phyloP scores from a whole-genome alignment of 2,888 invertebrate species.

The Mayetiola destructor region DNA sequence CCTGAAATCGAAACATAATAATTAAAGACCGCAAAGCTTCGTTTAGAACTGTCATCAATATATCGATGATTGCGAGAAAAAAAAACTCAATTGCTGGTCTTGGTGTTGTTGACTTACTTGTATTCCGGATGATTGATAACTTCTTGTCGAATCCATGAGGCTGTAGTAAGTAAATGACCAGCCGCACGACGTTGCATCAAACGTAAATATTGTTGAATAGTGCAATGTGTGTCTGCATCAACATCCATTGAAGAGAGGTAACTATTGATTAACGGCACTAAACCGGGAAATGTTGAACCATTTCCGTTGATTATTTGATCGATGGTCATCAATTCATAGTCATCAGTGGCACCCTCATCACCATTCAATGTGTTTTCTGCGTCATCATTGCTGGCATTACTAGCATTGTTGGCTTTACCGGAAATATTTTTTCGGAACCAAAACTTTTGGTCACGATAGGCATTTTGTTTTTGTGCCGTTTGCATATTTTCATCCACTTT shows the following conservation, averaged over 20 bases:
- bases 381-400: constrained; percentile 16
- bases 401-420: constrained; percentile 23
- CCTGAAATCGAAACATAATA: constrained; percentile 35
- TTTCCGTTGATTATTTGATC: constrained; percentile 96
- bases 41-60: not conserved
- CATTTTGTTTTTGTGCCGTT: constrained; percentile 82
- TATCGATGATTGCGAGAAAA: too few relatives aligned
- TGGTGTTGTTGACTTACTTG: constrained; percentile 43
- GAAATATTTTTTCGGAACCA: constrained; percentile 80
- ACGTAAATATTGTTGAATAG: constrained; percentile 89
- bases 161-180: constrained; percentile 85
- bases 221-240: constrained; percentile 96
- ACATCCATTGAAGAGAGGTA: constrained; percentile 92
- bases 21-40: constrained; percentile 16
- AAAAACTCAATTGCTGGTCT: not conserved
- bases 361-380: constrained; percentile 18
- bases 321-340: constrained; percentile 71
- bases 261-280: constrained; percentile 85
- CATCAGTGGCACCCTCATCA: constrained; percentile 29
- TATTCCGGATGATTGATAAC: constrained; percentile 79
- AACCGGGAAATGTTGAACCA: constrained; percentile 76
- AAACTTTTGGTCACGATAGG: constrained; percentile 69
- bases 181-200: constrained; percentile 76
- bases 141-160: constrained; percentile 86
- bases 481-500: constrained; percentile 97